Evolutionary conservation across 2,888 invertebrate genomes (phyloP), one percentile per base, ranked within the genome.

Genomic region (Crioceris asparagi): DNA sequence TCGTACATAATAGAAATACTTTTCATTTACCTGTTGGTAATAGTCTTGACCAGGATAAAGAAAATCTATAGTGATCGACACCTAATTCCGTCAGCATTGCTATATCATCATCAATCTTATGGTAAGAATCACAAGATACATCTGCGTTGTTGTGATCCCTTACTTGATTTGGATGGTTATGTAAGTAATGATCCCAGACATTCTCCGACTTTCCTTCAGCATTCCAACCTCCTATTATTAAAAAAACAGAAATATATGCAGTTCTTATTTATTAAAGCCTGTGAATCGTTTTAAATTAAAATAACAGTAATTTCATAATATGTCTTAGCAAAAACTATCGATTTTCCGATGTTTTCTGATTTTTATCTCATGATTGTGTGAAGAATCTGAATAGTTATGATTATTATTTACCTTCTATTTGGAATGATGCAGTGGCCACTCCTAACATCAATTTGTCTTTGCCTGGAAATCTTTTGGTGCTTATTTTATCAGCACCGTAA

Each of bases 61-160:
- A 49, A 39, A 50, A 45, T 41, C 76, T 62, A 55, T 77, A 77
- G 53, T 66, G 67, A 36, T 62, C 48, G 2, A 72, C 70, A 1
- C 75, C 75, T 1, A 80, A 57, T 16, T 68, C 55, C 38, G 66
- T 68, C 36, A 81, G 50, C 29, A 78, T 54, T 19, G 59, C 52
- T 1, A 79, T 71, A 48, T 83, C 83, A 25, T 74, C 70, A 49
- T 67, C 66, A 55, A 71, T 74, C 47, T 64, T 69, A 57, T 79
- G 72, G 57, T 79, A 82, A 12, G 78, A 77, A 56, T 80, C 77
- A 36, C 74, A 73, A 0, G 80, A 73, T 0, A 75, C 60, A 50
- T 80, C 77, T 0, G 71, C 79, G 35, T 71, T 78, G 1, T 69
- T 64, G 3, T 67, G 59, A 44, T 76, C 70, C 44, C 55, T 58